These are phyloP conservation scores for Mus spretus DNA, from an alignment of 2,797 vertebrate genomes.

Conservation along the genomic window DNA sequence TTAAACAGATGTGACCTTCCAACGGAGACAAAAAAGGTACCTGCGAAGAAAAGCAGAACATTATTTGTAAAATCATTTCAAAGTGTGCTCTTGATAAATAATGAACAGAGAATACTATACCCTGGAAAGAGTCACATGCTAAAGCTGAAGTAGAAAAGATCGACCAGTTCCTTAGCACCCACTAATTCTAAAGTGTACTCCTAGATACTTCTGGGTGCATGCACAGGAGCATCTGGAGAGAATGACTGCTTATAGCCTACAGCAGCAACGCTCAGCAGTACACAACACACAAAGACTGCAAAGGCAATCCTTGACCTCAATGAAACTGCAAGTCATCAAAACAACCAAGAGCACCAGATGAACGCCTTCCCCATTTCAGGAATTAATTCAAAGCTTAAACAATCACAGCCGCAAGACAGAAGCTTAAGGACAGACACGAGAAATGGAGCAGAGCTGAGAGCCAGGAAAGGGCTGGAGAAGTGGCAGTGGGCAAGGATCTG, in stretches of 20 bases:
- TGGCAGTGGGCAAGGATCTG: no score
- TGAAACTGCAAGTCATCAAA: conserved; percentile 33
- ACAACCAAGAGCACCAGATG: not conserved
- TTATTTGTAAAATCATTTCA: conserved; percentile 69
- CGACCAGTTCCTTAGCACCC: conserved; percentile 63
- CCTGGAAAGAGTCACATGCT: conserved; percentile 66
- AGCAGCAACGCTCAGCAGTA: not conserved
- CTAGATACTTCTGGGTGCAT: no score
- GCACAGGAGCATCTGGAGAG: not conserved
- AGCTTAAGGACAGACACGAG: not conserved
- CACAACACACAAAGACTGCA: conserved; percentile 2
- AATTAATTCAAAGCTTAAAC: not conserved
- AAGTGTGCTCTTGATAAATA: conserved; percentile 45
- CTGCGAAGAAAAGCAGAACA: conserved; percentile 85
- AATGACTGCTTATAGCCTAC: not conserved
- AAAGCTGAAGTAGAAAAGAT: conserved; percentile 31
- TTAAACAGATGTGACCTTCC: conserved; percentile 96
- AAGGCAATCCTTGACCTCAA: no score
- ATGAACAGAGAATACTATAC: conserved; percentile 44
- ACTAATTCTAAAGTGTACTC: not conserved
- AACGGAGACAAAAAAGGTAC: conserved; percentile 96
- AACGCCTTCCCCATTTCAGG: not conserved
- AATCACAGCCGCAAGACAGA: not conserved
- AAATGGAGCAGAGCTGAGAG: not conserved
- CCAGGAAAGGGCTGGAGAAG: not conserved